These are phyloP conservation scores for Phainopepla nitens DNA, from an alignment of 2,113 vertebrate species.

Conservation along the genomic window DNA sequence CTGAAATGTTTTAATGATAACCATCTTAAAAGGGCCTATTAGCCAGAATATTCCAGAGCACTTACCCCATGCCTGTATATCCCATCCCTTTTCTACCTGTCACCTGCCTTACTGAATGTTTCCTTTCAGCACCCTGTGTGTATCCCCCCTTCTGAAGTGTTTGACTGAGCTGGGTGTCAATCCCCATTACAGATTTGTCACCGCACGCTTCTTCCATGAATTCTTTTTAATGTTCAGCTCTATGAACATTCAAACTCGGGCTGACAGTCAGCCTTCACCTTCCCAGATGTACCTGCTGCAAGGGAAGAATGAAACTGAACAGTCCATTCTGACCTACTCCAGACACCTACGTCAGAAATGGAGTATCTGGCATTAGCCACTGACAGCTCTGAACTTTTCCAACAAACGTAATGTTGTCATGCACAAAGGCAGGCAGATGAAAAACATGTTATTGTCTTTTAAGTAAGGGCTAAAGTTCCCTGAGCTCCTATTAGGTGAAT, in stretches of 20 bases:
- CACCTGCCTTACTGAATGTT: background rate
- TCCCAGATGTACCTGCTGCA: slow-evolving; percentile 19
- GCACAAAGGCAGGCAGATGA: slow-evolving; percentile 60
- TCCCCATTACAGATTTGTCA: background rate
- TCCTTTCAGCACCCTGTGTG: background rate
- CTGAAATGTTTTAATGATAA: background rate
- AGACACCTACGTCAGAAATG: slow-evolving; percentile 67
- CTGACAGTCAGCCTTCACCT: slow-evolving; percentile 58
- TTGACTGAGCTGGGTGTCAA: background rate
- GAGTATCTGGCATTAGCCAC: slow-evolving; percentile 83
- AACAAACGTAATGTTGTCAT: slow-evolving; percentile 74
- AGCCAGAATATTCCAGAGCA: background rate
- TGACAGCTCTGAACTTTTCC: slow-evolving; percentile 99
- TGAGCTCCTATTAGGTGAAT: slow-evolving; percentile 20
- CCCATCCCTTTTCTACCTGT: background rate
- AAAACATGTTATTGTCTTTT: slow-evolving; percentile 60
- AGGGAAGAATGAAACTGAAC: background rate
- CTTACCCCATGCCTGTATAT: rapidly evolving
- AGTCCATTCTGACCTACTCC: slow-evolving; percentile 49
- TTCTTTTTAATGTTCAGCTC: background rate
- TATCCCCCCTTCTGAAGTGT: background rate
- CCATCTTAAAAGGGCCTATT: background rate
- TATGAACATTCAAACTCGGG: background rate
- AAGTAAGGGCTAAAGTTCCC: slow-evolving; percentile 62
- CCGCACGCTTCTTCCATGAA: background rate